Conservation (phyloP, 2,888 invertebrate species). For the Dilophus febrilis region DNA sequence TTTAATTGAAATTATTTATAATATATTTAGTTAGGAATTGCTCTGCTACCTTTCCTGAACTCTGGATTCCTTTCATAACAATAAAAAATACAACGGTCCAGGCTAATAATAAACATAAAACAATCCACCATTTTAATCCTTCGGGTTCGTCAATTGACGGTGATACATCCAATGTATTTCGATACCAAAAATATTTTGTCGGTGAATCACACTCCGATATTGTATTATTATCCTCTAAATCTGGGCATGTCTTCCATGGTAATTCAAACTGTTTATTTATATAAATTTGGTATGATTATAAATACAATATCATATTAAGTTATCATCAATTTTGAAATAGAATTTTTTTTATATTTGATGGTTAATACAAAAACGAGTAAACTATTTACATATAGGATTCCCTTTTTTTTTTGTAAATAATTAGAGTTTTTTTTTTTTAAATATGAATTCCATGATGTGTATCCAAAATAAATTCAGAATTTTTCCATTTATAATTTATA, state of each 20-base stretch:
- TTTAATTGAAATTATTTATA: not conserved
- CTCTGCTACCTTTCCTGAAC: constrained; percentile 68
- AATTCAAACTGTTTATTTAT: constrained; percentile 45
- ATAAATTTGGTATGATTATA: not conserved
- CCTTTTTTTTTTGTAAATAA: too few species aligned
- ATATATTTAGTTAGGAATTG: not conserved
- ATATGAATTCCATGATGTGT: too few species aligned
- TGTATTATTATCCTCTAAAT: constrained; percentile 1
- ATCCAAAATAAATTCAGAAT: too few species aligned
- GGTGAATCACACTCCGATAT: constrained; percentile 59
- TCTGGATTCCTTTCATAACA: constrained; percentile 92
- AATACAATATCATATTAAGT: too few species aligned
- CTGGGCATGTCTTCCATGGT: constrained; percentile 73
- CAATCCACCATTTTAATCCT: constrained; percentile 85
- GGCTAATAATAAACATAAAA: constrained; percentile 66
- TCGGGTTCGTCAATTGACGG: constrained; percentile 71
- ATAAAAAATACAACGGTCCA: constrained; percentile 89
- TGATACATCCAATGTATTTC: constrained; percentile 74
- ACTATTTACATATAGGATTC: too few species aligned
- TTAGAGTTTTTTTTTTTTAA: too few species aligned
- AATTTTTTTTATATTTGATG: too few species aligned
- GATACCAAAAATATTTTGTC: constrained; percentile 86
- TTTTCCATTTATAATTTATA: too few species aligned
- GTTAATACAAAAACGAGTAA: too few species aligned
- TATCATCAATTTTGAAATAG: too few species aligned